Evolutionary conservation across 1,140 invertebrate genomes (phyloP), one percentile per base, ranked within the genome.

Genomic region (Heliothis subflexa): DNA sequence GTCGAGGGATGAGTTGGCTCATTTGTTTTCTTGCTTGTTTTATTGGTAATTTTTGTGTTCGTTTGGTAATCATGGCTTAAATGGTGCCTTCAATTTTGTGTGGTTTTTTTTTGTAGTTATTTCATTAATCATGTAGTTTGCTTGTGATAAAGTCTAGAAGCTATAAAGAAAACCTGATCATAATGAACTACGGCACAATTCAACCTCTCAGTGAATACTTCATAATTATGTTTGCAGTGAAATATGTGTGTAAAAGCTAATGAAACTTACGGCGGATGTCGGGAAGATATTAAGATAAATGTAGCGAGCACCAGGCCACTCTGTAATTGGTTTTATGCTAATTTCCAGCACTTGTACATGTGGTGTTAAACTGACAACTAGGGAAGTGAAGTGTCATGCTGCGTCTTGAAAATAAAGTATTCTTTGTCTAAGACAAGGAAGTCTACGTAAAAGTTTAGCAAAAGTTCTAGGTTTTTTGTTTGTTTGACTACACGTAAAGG

Each of bases 311-410:
- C 40, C n/a, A 21, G 59, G 21, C 25, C 59, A 59, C 74, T 81
- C 74, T 47, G 71, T 74, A 71, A 81, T 78, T 73, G 57, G 40
- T 73, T 81, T 81, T 81, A 81, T 81, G 75, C 59, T 78, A 74
- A 78, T 81, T 45, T 66, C 28, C 33, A 9, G 9, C 50, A 54
- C 68, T 52, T 33, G 64, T 14, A 7, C 18, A 21, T 3, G n/a
- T 1, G 47, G 18, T 50, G 18, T 68, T 64, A 47, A 16, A 18
- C 14, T 64, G 61, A 45, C 61, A 45, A 62, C 33, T 13, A n/a
- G n/a, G 14, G 28, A 40, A 40, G 59, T 62, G 14, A 62, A 3
- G 40, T 33, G n/a, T 64, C n/a, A 40, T 40, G 33, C 59, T 62
- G 9, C 52, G 18, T 18, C 52, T 55, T 55, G 16, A 7, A 55